Evolutionary conservation across 2,113 vertebrate species (phyloP).

Genomic region (Rafetus swinhoei): DNA sequence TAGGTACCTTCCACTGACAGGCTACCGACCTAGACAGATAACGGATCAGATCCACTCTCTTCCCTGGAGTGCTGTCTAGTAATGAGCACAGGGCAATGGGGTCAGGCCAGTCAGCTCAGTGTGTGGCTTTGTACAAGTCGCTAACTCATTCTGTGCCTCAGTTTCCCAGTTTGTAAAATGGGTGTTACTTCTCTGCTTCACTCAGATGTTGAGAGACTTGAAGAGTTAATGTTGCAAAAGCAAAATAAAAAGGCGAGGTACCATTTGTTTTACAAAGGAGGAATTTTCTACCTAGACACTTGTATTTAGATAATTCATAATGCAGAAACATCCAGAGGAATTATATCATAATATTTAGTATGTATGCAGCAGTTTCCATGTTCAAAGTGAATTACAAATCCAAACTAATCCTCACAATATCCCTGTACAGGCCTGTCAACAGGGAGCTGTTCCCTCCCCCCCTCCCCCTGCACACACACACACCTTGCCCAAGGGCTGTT

Average conservation of each 20-base stretch:
- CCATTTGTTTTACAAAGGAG: background rate
- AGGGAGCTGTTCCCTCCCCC: too few relatives aligned
- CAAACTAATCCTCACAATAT: background rate
- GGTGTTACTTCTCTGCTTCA: background rate
- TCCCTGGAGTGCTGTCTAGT: conserved; percentile 20
- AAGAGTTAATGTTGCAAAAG: background rate
- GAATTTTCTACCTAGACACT: background rate
- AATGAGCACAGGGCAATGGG: conserved; percentile 42
- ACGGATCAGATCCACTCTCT: conserved; percentile 5
- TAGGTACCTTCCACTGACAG: conserved; percentile 11
- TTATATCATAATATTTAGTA: background rate
- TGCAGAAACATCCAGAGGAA: background rate
- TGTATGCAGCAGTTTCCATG: background rate
- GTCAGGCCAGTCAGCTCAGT: background rate
- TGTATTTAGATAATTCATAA: background rate
- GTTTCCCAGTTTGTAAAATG: background rate
- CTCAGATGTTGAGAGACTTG: background rate
- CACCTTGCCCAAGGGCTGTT: too few relatives aligned
- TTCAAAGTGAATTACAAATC: background rate
- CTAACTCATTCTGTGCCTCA: background rate
- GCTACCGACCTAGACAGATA: background rate
- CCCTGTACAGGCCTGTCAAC: background rate
- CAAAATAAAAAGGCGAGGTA: background rate
- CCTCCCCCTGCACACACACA: too few relatives aligned
- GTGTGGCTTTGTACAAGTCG: background rate